Conservation (phyloP, 2,888 invertebrate species). For the Brachypalpus laphriformis region DNA sequence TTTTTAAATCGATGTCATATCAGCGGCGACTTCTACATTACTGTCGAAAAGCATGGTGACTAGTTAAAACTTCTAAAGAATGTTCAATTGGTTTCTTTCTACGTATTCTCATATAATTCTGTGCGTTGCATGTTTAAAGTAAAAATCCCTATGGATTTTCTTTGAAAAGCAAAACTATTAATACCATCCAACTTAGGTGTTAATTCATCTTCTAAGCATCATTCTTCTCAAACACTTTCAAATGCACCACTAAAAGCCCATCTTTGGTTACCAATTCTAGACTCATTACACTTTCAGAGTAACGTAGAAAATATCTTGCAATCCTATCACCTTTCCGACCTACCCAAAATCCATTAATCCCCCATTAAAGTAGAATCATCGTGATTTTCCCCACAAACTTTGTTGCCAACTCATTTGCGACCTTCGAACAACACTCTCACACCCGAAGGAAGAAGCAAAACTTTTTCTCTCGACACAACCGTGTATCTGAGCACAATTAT, state of each 20-base stretch:
- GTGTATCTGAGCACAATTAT: conserved; percentile 62
- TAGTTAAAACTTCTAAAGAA: too few relatives aligned
- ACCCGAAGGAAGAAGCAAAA: conserved; percentile 14
- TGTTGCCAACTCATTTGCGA: conserved; percentile 69
- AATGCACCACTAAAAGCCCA: not conserved
- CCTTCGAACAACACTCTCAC: conserved; percentile 43
- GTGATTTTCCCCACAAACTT: conserved; percentile 50
- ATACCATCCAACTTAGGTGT: too few relatives aligned
- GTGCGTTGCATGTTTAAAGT: too few relatives aligned
- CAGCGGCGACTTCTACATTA: too few relatives aligned
- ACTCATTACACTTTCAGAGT: conserved; percentile 14
- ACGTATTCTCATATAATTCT: too few relatives aligned
- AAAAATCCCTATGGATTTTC: too few relatives aligned
- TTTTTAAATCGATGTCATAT: too few relatives aligned
- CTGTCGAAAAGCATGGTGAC: too few relatives aligned
- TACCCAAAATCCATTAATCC: conserved; percentile 58
- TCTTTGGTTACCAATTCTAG: not conserved
- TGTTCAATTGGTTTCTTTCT: too few relatives aligned
- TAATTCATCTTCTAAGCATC: too few relatives aligned
- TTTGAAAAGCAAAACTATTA: too few relatives aligned
- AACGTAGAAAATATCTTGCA: not conserved
- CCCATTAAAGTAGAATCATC: conserved; percentile 59
- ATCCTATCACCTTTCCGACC: conserved; percentile 39
- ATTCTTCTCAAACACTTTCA: too few relatives aligned
- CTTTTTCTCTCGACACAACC: conserved; percentile 31